Percentiles rank a stretch among this genome's conserved stretches.
These are phyloP conservation scores for Matsumyia berberina DNA, from an alignment of 2,888 invertebrate genomes.

Conservation along the genomic window DNA sequence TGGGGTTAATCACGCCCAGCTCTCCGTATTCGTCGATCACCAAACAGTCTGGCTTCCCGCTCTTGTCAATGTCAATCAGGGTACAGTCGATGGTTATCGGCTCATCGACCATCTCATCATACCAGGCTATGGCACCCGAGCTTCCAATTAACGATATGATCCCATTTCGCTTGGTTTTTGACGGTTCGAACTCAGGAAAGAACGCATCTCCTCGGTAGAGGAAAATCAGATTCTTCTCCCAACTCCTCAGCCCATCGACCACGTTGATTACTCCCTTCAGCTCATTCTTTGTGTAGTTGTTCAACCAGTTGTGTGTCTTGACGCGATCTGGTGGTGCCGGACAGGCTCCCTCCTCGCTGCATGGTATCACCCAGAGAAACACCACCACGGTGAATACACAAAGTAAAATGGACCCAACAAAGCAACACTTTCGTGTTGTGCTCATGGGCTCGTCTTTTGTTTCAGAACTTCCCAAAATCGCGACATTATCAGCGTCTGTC, in stretches of 20 bases:
- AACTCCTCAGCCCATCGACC: conserved; percentile 87
- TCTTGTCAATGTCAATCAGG: conserved; percentile 89
- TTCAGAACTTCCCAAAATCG: conserved; percentile 84
- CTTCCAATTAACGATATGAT: conserved; percentile 89
- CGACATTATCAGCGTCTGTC: conserved; percentile 83
- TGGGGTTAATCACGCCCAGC: conserved; percentile 86
- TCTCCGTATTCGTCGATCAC: conserved; percentile 89
- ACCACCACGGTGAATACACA: conserved; percentile 89
- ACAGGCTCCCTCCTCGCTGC: conserved; percentile 89
- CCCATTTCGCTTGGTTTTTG: conserved; percentile 85
- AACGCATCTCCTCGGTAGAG: conserved; percentile 89
- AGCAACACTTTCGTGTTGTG: conserved; percentile 88
- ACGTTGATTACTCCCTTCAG: conserved; percentile 89
- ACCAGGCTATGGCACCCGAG: conserved; percentile 90
- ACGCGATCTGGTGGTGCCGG: conserved; percentile 85
- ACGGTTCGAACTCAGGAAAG: conserved; percentile 85
- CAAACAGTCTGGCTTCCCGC: conserved; percentile 90
- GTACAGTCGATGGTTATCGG: conserved; percentile 91
- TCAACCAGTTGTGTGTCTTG: conserved; percentile 88
- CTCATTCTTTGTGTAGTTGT: conserved; percentile 89
- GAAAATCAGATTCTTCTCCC: conserved; percentile 89
- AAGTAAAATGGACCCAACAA: conserved; percentile 89
- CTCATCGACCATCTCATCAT: conserved; percentile 88
- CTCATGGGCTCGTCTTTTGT: conserved; percentile 87
- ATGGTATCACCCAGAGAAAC: conserved; percentile 91